Conservation (phyloP, 2,888 invertebrate species). For the Ochlodes sylvanus region DNA sequence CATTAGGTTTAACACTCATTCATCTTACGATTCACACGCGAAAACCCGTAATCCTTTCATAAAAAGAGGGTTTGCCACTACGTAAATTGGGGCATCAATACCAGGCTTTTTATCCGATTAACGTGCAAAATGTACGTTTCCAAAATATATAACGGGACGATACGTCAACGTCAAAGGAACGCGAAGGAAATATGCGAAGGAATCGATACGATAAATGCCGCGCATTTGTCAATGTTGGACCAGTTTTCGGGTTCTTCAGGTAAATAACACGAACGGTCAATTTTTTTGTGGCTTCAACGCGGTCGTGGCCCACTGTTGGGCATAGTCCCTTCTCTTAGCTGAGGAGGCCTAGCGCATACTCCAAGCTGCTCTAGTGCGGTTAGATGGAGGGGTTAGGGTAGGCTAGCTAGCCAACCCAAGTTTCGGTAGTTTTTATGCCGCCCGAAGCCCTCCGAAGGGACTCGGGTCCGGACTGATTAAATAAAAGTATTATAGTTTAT, state of each 20-base stretch:
- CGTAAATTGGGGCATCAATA: slow-evolving; percentile 45
- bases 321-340: too few relatives aligned
- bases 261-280: neutral
- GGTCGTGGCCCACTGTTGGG: too few relatives aligned
- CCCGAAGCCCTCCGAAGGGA: too few relatives aligned
- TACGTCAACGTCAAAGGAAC: slow-evolving; percentile 61
- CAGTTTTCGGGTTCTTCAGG: neutral
- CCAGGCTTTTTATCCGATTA: slow-evolving; percentile 67
- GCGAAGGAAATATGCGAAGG: slow-evolving; percentile 56
- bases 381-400: too few relatives aligned
- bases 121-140: slow-evolving; percentile 56
- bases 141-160: slow-evolving; percentile 53
- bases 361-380: too few relatives aligned
- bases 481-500: too few relatives aligned
- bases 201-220: slow-evolving; percentile 62
- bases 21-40: neutral
- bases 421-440: too few relatives aligned
- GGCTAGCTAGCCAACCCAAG: too few relatives aligned
- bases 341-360: too few relatives aligned
- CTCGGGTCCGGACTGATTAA: too few relatives aligned
- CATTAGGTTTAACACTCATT: neutral
- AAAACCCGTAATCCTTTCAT: slow-evolving; percentile 13
- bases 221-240: slow-evolving; percentile 55
- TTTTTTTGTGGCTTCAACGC: too few relatives aligned
- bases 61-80: slow-evolving; percentile 9